Evolutionary conservation across 2,113 vertebrate species (phyloP), one percentile per base, ranked within the genome.

Genomic region (Vanacampus margaritifer): DNA sequence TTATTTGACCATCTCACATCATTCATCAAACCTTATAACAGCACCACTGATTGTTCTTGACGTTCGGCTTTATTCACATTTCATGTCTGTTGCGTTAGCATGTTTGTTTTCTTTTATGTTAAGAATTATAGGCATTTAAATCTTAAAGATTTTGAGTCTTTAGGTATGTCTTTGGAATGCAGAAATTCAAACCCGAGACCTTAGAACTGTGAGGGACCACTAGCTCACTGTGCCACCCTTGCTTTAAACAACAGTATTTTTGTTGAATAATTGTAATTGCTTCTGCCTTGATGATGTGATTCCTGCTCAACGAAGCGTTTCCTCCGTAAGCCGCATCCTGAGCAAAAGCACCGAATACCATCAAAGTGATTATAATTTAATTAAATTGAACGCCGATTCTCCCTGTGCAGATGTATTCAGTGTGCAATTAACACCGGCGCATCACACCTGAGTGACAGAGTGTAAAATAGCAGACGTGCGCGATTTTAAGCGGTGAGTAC

Each of bases 341-440:
- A 32, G 26, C 26, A 6, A 32, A 28, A 57, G 6, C 23, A 24
- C 4, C n/a, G 10, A 57, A 26, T 26, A 26, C 51, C 24, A 26
- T 54, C 51, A 24, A 54, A 26, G 51, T 54, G 54, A 57, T 57
- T 57, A 17, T 32, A 32, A 57, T 57, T 28, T 19, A 32, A 57
- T 57, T 57, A 57, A 57, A 54, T 23, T 54, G 23, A 26, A 57
- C 54, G 26, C 54, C 16, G 14, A 57, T 28, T 57, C 54, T 57
- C 28, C 26, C 54, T 6, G 2, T 13, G 36, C 36, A 37, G 32
- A 39, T 39, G 19, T 37, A n/a, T 60, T 57, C 54, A 28, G 17
- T 12, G 21, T 23, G 58, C 28, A 43, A 62, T 43, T 43, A 62
- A 62, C 39, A 9, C 54, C 54, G 26, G 26, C 6, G 16, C 26